Evolutionary conservation across 2,888 invertebrate species (phyloP), one percentile per base, ranked within the genome.

Genomic region (Neuroscelio doddi): DNA sequence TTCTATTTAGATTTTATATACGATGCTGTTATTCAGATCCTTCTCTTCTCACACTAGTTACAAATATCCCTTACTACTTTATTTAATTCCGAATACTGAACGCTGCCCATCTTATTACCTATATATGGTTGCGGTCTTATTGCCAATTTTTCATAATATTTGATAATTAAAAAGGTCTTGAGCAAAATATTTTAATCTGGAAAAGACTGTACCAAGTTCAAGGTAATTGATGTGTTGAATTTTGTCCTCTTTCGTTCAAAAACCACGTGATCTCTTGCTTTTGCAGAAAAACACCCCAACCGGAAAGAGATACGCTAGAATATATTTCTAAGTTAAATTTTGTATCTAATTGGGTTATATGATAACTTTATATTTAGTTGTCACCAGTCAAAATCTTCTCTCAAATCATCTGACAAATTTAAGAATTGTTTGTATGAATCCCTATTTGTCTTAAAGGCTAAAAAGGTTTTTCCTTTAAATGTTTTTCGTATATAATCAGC

Each of bases 51-150:
- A 15, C 56, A 67, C 59, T 51, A 63, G 27, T 39, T 16, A 59
- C 61, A 65, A 24, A 68, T 63, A 3, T 42, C 15, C 10, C 44
- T 39, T 1, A 56, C 24, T 14, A 68, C 7, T 7, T 46, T 14
- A n/a, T 21, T 68, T n/a, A 70, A 34, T 24, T 66, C 9, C 9
- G 30, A 8, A 15, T 52, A 62, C 29, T 44, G 49, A 8, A 62
- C 15, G 15, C 58, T 45, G 1, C 57, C 55, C 61, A 55, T 62
- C 1, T 51, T 29, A 47, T 56, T 51, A n/a, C n/a, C n/a, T 8
- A 68, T 62, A 8, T 64, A 66, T 0, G 62, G 24, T 3, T 62
- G 57, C 66, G 1, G 62, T 66, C 1, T 50, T 62, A 7, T 62
- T 66, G 29, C 53, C 53, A 8, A 58, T 44, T 12, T 53, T 36